Base-by-base conservation (phyloP, 2,113 vertebrate genomes). In the Columbina picui region DNA sequence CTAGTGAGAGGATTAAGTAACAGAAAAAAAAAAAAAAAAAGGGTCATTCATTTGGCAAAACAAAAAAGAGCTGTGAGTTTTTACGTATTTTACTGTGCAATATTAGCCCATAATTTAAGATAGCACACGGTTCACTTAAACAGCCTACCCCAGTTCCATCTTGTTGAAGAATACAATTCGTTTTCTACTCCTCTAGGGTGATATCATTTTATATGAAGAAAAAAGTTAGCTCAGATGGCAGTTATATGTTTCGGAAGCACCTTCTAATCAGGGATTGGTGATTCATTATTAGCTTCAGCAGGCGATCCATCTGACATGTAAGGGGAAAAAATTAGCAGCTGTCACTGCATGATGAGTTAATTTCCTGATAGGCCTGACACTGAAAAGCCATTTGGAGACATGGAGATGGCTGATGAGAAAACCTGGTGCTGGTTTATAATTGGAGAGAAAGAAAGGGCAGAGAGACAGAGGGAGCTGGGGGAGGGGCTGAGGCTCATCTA, bases 321-420 rank as follows among this genome's bases (percentile, higher is more conserved):
- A 98, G 98, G 98, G 98, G 98, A 97, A 98, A 98, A 99, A 99
- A 99, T 99, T 99, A 99, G 99, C 99, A 99, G 99, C 99, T 99
- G 99, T 99, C 99, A 98, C 97, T 89, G 98, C 96, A 79, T 99
- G 99, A 99, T 98, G 99, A 99, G 99, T 99, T 99, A 98, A 99
- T 99, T 99, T 99, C 99, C 99, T 99, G 99, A 99, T 98, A 99
- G 98, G 98, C 98, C 98, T 98, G 98, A 98, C 98, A 98, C 98
- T 97, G 98, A 98, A 98, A 98, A 98, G 98, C 97, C 98, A 98
- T 98, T 98, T 98, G 97, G 98, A 98, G 98, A 98, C 98, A 95
- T 96, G 96, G 98, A 98, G 92, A 98, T 97, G 96, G 98, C 98
- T 99, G 99, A 99, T 98, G 98, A 97, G 97, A 98, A 99, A 99